Evolutionary conservation across 2,113 vertebrate genomes (phyloP).

Genomic region (Crotalus tigris): DNA sequence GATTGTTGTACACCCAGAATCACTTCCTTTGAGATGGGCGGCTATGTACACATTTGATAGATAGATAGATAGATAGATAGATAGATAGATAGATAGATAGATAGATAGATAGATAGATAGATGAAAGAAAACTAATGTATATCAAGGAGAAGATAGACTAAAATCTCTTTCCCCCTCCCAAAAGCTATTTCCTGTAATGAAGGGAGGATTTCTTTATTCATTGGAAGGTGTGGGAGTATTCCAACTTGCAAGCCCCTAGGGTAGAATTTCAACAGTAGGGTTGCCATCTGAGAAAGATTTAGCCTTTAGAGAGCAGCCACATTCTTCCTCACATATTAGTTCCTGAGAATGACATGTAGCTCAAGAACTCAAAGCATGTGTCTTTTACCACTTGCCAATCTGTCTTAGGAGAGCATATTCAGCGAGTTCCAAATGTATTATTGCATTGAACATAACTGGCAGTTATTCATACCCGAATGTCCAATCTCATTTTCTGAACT

Average conservation of each 20-base stretch:
- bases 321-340: not conserved
- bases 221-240: not conserved
- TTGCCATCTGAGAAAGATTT: not conserved
- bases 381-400: not conserved
- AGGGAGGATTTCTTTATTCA: not conserved
- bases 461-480: constrained; percentile 60
- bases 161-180: not conserved
- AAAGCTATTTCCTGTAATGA: not conserved
- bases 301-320: not conserved
- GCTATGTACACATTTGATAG: no score
- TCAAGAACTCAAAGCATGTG: not conserved
- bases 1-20: no score
- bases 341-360: not conserved
- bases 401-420: not conserved
- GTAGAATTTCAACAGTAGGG: not conserved
- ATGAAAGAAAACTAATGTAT: not conserved
- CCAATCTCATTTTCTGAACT: constrained; percentile 62
- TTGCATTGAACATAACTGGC: not conserved
- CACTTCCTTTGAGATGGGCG: no score
- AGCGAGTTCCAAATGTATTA: not conserved
- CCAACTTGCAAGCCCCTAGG: not conserved
- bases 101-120: no score
- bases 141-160: not conserved
- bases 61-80: no score
- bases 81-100: no score